Evolutionary conservation across 2,888 invertebrate species (phyloP).

Genomic region (Machimus rusticus): DNA sequence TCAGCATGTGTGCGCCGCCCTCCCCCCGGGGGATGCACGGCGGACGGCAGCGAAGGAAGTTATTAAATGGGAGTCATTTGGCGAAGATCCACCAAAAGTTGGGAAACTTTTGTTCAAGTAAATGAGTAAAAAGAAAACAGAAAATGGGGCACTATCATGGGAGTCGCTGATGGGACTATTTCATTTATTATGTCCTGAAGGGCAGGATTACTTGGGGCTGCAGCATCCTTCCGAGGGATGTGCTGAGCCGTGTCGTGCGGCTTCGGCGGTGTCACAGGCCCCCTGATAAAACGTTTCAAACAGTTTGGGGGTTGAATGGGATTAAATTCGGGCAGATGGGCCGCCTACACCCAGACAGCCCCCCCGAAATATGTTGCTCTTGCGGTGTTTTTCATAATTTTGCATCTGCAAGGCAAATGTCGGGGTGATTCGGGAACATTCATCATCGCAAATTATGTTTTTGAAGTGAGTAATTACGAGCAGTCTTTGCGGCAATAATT

Average conservation of each 20-base stretch:
- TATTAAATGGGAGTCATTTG: background rate
- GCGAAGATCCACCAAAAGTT: background rate
- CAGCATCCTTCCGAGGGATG: background rate
- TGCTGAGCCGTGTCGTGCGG: background rate
- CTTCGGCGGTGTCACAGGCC: background rate
- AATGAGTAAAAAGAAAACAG: background rate
- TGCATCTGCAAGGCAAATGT: background rate
- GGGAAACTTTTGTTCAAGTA: background rate
- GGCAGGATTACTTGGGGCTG: background rate
- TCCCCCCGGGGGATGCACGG: background rate
- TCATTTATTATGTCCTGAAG: background rate
- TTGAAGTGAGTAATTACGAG: background rate
- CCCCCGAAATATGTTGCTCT: background rate
- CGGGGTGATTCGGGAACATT: background rate
- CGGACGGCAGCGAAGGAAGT: background rate
- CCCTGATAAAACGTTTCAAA: background rate
- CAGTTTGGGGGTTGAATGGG: background rate
- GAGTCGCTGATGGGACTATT: background rate
- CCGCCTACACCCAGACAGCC: background rate
- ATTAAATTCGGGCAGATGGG: background rate
- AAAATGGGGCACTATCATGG: background rate
- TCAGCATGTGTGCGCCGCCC: background rate
- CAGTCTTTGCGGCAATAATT: background rate
- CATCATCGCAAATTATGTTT: background rate
- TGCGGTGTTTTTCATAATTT: background rate